A percentile compares a stretch with the other conserved stretches of the same genome.
These are phyloP conservation scores for Anser cygnoides DNA, from an alignment of 2,113 vertebrate species.

Conservation along the genomic window DNA sequence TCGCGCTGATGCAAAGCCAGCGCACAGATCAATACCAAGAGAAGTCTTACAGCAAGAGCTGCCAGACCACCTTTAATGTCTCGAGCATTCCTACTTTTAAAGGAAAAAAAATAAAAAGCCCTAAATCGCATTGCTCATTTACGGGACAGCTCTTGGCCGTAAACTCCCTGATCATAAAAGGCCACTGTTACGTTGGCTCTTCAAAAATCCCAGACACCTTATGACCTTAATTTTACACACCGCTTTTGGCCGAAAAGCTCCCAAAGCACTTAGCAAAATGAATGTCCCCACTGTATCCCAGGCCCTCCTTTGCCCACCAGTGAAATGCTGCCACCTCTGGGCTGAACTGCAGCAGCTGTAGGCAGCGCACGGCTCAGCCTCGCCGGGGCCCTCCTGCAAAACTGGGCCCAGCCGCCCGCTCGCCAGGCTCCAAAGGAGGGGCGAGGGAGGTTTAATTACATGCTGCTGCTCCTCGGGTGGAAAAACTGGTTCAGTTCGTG, in stretches of 20 bases:
- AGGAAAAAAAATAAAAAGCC: not conserved
- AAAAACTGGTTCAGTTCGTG: not conserved
- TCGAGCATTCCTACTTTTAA: constrained; percentile 41
- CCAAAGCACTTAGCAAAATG: constrained; percentile 5
- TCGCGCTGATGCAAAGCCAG: not conserved
- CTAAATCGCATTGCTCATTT: constrained; percentile 53
- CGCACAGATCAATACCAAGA: not conserved
- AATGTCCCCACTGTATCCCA: constrained; percentile 25
- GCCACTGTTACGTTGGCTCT: constrained; percentile 17
- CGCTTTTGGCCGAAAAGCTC: constrained; percentile 17
- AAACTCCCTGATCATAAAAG: constrained; percentile 48
- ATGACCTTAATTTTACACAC: constrained; percentile 12
- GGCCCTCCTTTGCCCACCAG: constrained; percentile 39
- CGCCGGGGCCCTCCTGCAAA: not conserved
- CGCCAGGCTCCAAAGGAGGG: rapidly evolving
- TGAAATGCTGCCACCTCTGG: constrained; percentile 70
- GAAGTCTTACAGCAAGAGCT: constrained; percentile 18
- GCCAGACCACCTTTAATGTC: constrained; percentile 59
- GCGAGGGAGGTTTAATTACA: not conserved
- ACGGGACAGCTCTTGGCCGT: constrained; percentile 59
- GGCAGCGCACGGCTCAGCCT: not conserved
- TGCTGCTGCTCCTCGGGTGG: not conserved
- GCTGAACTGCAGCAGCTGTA: not conserved
- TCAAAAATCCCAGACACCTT: constrained; percentile 61
- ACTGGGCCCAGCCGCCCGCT: not conserved